phyloP scores from a whole-genome alignment of 1,140 invertebrate species.

The Helicoverpa armigera region DNA sequence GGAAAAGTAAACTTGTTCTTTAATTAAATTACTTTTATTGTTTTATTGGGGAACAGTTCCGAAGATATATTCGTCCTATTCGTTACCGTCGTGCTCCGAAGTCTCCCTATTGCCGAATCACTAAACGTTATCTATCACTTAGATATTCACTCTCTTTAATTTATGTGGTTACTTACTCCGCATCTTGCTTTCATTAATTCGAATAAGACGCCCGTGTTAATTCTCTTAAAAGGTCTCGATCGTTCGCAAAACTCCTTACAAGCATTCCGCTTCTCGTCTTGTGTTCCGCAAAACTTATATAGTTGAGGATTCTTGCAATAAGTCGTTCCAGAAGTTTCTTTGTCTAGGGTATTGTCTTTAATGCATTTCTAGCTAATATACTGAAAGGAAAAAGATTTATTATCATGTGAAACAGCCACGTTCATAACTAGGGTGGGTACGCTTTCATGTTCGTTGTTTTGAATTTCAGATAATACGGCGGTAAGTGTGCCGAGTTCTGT shows the following conservation, averaged over 20 bases:
- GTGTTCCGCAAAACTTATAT: conserved; percentile 44
- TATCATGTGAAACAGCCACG: not conserved
- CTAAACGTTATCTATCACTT: conserved; percentile 64
- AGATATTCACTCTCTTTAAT: conserved; percentile 61
- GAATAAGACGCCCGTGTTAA: conserved; percentile 66
- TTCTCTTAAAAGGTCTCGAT: conserved; percentile 67
- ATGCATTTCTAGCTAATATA: conserved; percentile 39
- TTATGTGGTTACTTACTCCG: conserved; percentile 66
- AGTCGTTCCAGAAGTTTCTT: conserved; percentile 44
- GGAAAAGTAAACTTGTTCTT: conserved; percentile 48
- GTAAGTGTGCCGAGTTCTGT: conserved; percentile 16
- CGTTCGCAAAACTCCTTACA: conserved; percentile 48
- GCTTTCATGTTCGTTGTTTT: conserved; percentile 18
- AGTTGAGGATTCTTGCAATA: conserved; percentile 41
- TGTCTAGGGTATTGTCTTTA: conserved; percentile 30
- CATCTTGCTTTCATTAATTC: conserved; percentile 73
- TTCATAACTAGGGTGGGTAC: not conserved
- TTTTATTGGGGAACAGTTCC: conserved; percentile 22
- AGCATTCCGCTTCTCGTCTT: conserved; percentile 51
- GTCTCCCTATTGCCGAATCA: conserved; percentile 36
- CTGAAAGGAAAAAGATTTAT: conserved; percentile 21
- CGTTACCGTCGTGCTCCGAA: not conserved
- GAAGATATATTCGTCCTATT: conserved; percentile 26
- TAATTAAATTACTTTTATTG: conserved; percentile 51
- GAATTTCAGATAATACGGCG: conserved; percentile 27